Percentiles rank a stretch among this genome's conserved stretches.
Evolutionary conservation across 2,797 vertebrate species (phyloP).

Genomic region (Ceryle rudis): DNA sequence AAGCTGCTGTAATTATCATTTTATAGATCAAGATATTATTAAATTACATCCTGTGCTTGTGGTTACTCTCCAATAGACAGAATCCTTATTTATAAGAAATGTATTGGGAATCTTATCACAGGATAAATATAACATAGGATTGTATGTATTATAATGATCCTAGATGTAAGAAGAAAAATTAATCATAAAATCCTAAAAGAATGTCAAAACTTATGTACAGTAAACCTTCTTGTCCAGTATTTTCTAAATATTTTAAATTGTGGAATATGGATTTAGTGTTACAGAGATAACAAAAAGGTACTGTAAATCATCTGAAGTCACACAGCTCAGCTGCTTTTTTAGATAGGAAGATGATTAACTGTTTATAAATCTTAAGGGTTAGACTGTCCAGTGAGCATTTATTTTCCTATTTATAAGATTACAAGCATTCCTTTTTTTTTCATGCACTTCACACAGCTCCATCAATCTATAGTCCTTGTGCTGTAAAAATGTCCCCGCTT

Average conservation of each 20-base stretch:
- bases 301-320: neutral
- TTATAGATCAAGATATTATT: neutral
- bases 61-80: neutral
- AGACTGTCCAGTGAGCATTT: neutral
- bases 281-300: neutral
- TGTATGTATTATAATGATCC: neutral
- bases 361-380: neutral
- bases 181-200: neutral
- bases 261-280: neutral
- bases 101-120: neutral
- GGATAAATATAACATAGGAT: neutral
- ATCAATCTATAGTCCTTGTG: neutral
- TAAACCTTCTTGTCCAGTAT: neutral
- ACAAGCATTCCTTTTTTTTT: neutral
- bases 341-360: neutral
- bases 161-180: neutral
- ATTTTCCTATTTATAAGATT: neutral
- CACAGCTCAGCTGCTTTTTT: neutral
- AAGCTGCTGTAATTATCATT: neutral
- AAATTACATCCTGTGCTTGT: neutral
- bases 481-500: neutral
- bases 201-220: neutral
- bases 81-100: neutral
- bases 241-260: neutral
- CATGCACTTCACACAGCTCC: neutral